Percentiles rank a stretch among this genome's conserved stretches.
Evolutionary conservation across 1,140 invertebrate genomes (phyloP).

Genomic region (Oscheius sp.): DNA sequence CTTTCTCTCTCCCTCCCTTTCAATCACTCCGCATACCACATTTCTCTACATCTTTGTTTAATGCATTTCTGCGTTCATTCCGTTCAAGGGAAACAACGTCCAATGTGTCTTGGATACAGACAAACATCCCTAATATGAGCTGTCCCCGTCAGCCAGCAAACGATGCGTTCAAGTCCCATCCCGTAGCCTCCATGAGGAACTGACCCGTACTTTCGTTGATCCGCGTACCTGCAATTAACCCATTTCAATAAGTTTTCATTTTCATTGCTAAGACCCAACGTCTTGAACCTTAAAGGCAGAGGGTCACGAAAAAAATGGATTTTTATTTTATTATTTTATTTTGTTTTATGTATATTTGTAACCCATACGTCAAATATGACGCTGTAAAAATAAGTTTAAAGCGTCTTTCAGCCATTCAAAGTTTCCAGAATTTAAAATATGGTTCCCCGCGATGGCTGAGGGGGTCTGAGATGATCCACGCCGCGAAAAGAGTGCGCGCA

Average conservation of each 20-base stretch:
- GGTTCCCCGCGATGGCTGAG: too few relatives aligned
- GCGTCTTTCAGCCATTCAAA: too few relatives aligned
- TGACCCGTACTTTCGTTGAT: constrained; percentile 87
- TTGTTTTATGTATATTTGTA: not conserved
- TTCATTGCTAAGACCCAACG: too few relatives aligned
- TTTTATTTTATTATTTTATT: not conserved
- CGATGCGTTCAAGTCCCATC: constrained; percentile 88
- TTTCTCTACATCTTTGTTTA: too few relatives aligned
- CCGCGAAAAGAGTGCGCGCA: too few relatives aligned
- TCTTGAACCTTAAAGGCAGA: not conserved
- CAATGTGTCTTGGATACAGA: constrained; percentile 87
- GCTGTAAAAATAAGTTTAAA: too few relatives aligned
- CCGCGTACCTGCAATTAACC: constrained; percentile 71
- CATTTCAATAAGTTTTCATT: not conserved
- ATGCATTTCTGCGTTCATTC: not conserved
- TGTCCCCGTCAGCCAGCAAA: constrained; percentile 91
- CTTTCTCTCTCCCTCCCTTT: too few relatives aligned
- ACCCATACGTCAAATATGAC: too few relatives aligned
- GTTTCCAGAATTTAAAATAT: not conserved
- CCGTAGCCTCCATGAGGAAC: constrained; percentile 97
- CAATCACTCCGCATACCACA: too few relatives aligned
- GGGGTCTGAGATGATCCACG: too few relatives aligned
- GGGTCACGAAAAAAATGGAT: too few relatives aligned
- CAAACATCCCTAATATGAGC: constrained; percentile 95
- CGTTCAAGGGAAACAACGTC: constrained; percentile 84